These are phyloP conservation scores for Toxonevra muliebris DNA, from an alignment of 2,888 invertebrate species.

Conservation along the genomic window DNA sequence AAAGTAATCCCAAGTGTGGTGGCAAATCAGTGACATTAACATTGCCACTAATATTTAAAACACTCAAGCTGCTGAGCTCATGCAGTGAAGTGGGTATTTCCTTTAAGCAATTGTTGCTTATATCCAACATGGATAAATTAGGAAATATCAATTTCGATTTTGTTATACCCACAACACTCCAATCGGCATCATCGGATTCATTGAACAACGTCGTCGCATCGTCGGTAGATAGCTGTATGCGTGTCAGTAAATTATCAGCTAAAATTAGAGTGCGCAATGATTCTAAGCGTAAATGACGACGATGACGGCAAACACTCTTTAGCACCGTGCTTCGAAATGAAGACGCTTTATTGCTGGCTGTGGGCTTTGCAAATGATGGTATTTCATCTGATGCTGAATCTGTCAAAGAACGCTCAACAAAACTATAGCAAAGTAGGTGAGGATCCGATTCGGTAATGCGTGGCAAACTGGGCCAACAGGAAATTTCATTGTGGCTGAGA, in stretches of 20 bases:
- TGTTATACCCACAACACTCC: constrained; percentile 68
- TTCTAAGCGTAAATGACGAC: constrained; percentile 80
- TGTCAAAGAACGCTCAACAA: constrained; percentile 51
- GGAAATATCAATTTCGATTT: constrained; percentile 86
- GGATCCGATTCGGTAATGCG: constrained; percentile 73
- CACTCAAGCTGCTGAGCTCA: constrained; percentile 88
- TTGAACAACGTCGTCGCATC: constrained; percentile 75
- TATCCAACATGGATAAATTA: constrained; percentile 92
- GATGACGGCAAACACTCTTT: constrained; percentile 83
- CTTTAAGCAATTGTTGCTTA: constrained; percentile 85
- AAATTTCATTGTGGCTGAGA: constrained; percentile 90
- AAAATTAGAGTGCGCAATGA: constrained; percentile 69
- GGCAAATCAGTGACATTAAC: constrained; percentile 87
- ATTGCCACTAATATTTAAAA: constrained; percentile 83
- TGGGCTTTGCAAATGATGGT: constrained; percentile 48
- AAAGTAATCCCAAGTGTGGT: constrained; percentile 92
- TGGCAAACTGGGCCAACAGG: constrained; percentile 88
- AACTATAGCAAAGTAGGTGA: constrained; percentile 78
- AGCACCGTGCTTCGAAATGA: constrained; percentile 77
- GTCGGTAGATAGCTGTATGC: constrained; percentile 83
- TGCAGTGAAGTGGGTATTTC: constrained; percentile 85
- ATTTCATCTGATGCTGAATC: constrained; percentile 43
- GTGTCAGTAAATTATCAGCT: constrained; percentile 83
- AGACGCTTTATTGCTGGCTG: constrained; percentile 61
- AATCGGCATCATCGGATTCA: constrained; percentile 72